Evolutionary conservation across 2,888 invertebrate species (phyloP).

Genomic region (Acanthoscelides obtectus): DNA sequence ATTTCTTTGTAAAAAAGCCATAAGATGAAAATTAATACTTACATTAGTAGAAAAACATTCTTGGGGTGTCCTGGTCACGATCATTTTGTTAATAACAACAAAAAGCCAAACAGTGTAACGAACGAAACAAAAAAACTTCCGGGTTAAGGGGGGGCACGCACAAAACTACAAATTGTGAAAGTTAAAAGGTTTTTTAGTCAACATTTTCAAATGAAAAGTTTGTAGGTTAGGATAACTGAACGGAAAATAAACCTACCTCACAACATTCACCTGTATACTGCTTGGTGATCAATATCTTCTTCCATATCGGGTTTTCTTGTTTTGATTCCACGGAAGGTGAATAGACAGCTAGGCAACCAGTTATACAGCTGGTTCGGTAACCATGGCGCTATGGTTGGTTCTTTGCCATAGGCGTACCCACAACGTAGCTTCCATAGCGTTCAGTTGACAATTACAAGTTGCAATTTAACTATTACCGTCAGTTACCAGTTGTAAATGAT

Average conservation of each 20-base stretch:
- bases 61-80: slow-evolving; percentile 30
- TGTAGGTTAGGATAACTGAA: slow-evolving; percentile 35
- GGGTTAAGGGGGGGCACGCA: slow-evolving; percentile 22
- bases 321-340: not conserved
- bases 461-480: too few species aligned
- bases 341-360: slow-evolving; percentile 15
- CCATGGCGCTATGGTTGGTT: too few species aligned
- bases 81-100: slow-evolving; percentile 17
- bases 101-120: not conserved
- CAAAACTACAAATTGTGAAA: slow-evolving; percentile 25
- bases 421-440: too few species aligned
- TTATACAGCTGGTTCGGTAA: not conserved
- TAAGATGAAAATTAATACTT: slow-evolving; percentile 20
- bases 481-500: too few species aligned
- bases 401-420: too few species aligned
- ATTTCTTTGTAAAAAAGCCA: too few species aligned
- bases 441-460: too few species aligned
- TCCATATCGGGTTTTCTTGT: slow-evolving; percentile 20
- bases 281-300: slow-evolving; percentile 34
- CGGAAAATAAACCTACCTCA: slow-evolving; percentile 30
- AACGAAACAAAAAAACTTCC: not conserved
- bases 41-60: slow-evolving; percentile 35
- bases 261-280: slow-evolving; percentile 18
- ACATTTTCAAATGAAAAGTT: slow-evolving; percentile 29
- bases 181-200: slow-evolving; percentile 20